Evolutionary conservation across 1,140 invertebrate species (phyloP), one percentile per base, ranked within the genome.

Genomic region (Nilaparvata lugens): DNA sequence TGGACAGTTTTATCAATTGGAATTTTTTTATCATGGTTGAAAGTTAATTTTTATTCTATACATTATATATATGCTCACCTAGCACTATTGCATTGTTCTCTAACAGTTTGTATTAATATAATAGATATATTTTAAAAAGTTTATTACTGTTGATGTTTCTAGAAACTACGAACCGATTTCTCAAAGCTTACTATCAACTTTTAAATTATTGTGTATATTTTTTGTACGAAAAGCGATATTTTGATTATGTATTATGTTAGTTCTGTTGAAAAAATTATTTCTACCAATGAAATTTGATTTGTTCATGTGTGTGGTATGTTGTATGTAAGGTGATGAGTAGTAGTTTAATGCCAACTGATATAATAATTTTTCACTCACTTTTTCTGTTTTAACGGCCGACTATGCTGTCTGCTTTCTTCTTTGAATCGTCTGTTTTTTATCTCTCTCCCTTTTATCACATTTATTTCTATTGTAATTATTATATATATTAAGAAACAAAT

Each of bases 401-500:
- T 16, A 48, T 4, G 7, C 6, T 5, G 16, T 48, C 21, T 6
- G 4, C 21, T 48, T 18, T 6, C 21, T 19, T 48, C 45, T 23
- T 23, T 48, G 2, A 48, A 23, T 11, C 45, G 13, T 35, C 62
- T 55, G 53, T 63, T 48, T 62, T 58, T 61, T 62, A 56, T 57
- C 56, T 62, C 48, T 9, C 51, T 60, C n/a, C 52, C 52, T 54
- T 43, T 54, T 59, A 53, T 60, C 58, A 61, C 62, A 59, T 64
- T 57, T 58, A 54, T 56, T 64, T 59, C 43, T 53, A 51, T 62
- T 62, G 52, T 25, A 55, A 61, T 56, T 57, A 35, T 48, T 57
- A 45, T 60, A n/a, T n/a, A 38, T 62, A 62, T 64, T 64, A 64
- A 64, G 63, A 64, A 56, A 56, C 56, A 58, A 65, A 65, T 59